Percentiles rank a stretch among this genome's conserved stretches.
These are phyloP conservation scores for Ciconia stormi DNA, from an alignment of 2,113 vertebrate genomes.

Conservation along the genomic window DNA sequence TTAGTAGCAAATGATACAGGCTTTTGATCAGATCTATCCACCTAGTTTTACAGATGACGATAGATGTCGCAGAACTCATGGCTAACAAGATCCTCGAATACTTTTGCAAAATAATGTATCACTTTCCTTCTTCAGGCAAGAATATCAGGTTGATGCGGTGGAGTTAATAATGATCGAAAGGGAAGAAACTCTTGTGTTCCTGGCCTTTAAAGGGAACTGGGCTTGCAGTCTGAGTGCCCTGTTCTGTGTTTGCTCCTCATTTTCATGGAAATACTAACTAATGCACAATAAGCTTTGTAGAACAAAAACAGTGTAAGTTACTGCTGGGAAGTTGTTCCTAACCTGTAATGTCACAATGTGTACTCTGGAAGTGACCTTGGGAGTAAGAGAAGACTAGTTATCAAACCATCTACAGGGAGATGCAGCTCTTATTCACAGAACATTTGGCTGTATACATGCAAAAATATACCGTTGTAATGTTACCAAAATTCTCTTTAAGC, in stretches of 20 bases:
- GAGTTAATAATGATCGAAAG: not conserved
- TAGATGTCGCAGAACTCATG: not conserved
- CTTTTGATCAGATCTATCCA: not conserved
- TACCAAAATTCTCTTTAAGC: slow-evolving; percentile 60
- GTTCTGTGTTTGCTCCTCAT: not conserved
- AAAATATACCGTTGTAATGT: not conserved
- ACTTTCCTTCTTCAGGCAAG: not conserved
- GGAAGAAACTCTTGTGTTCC: not conserved
- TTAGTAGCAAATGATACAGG: not conserved
- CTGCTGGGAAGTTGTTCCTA: not conserved
- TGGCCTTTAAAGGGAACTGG: not conserved
- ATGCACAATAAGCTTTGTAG: not conserved
- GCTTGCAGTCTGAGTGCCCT: not conserved
- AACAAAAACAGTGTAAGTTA: not conserved
- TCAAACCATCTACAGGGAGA: not conserved
- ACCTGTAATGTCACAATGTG: not conserved
- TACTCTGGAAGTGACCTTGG: not conserved
- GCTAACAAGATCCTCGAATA: not conserved
- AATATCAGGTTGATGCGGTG: not conserved
- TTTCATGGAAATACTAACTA: not conserved
- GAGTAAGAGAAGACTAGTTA: not conserved
- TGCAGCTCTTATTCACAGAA: not conserved
- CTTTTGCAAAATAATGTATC: not conserved
- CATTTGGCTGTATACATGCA: fast-evolving
- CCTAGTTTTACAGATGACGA: not conserved